Evolutionary conservation across 2,113 vertebrate species (phyloP).

Genomic region (Dasyornis broadbenti): DNA sequence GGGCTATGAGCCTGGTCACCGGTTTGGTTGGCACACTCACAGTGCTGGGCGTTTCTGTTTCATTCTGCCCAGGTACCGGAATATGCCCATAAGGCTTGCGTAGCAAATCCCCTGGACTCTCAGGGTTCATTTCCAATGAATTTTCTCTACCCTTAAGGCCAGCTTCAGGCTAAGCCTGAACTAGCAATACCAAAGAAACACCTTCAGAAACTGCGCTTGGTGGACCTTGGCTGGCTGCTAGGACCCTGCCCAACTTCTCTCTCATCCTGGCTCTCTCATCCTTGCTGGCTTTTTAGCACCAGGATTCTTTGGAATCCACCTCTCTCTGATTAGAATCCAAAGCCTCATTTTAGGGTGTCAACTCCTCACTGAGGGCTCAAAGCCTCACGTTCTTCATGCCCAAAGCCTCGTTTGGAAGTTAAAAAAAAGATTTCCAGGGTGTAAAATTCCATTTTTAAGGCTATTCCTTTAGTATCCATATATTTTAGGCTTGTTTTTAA

Average conservation of each 20-base stretch:
- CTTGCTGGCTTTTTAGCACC: neutral
- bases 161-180: neutral
- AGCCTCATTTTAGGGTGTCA: neutral
- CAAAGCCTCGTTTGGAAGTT: neutral
- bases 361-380: neutral
- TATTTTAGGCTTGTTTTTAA: neutral
- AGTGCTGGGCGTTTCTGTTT: neutral
- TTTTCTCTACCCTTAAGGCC: neutral
- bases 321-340: neutral
- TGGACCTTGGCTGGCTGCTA: neutral
- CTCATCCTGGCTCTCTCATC: neutral
- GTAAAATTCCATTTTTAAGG: neutral
- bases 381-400: neutral
- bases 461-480: neutral
- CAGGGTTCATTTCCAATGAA: neutral
- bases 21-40: neutral
- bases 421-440: neutral
- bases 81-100: neutral
- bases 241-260: neutral
- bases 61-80: neutral
- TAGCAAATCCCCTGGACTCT: neutral
- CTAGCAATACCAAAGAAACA: neutral
- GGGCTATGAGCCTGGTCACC: neutral
- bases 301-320: neutral
- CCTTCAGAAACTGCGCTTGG: neutral